Percentiles rank a stretch among this genome's conserved stretches.
Evolutionary conservation across 2,797 vertebrate genomes (phyloP).

Genomic region (Oreochromis grahami): DNA sequence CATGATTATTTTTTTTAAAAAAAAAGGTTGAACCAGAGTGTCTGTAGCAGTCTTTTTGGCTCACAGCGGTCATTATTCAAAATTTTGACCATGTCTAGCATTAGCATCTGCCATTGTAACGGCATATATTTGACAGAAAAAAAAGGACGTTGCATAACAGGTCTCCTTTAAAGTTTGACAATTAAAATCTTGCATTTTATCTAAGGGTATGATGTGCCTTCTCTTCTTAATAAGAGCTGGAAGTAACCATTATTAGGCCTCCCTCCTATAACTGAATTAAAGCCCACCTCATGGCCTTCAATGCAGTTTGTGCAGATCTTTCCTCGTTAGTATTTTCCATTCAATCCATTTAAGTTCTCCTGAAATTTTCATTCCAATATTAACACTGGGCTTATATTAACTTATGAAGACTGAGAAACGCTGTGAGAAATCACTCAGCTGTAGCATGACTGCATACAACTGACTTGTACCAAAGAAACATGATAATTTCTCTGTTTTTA

Average conservation of each 20-base stretch:
- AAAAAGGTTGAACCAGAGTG: background rate
- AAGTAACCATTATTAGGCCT: background rate
- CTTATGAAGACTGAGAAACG: background rate
- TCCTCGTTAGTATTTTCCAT: background rate
- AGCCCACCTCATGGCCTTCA: background rate
- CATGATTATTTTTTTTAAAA: too few relatives aligned
- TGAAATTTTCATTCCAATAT: background rate
- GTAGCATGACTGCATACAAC: background rate
- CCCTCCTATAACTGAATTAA: background rate
- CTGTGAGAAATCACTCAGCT: constrained; percentile 29
- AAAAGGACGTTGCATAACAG: background rate
- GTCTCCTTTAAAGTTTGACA: background rate
- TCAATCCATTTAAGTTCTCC: background rate
- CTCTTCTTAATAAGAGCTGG: background rate
- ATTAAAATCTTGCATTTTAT: background rate
- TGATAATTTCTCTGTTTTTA: background rate
- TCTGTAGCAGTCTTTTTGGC: background rate
- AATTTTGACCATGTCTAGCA: background rate
- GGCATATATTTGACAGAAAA: background rate
- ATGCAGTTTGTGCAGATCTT: background rate
- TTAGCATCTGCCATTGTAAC: background rate
- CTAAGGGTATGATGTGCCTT: background rate
- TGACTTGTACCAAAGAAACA: background rate
- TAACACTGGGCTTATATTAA: background rate
- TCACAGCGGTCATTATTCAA: background rate